These are phyloP conservation scores for Phthorimaea operculella DNA, from an alignment of 1,140 invertebrate genomes.

Conservation along the genomic window DNA sequence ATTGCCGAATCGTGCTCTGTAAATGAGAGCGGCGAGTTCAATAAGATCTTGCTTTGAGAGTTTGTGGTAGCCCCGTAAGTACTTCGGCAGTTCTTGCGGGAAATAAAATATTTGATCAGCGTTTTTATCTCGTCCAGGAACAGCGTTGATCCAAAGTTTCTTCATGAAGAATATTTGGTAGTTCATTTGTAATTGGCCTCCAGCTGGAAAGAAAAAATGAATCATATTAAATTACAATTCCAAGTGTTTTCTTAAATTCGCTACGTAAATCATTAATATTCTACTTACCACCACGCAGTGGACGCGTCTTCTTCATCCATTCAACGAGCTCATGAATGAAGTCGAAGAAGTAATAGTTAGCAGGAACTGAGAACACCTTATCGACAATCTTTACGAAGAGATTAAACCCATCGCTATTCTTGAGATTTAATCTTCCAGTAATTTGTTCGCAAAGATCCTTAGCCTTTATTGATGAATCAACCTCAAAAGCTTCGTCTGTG, in stretches of 20 bases:
- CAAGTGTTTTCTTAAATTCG: neutral
- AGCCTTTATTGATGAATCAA: constrained; percentile 86
- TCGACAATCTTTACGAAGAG: constrained; percentile 94
- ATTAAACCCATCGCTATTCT: constrained; percentile 87
- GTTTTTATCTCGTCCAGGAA: constrained; percentile 87
- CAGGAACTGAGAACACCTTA: constrained; percentile 93
- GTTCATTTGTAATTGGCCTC: constrained; percentile 77
- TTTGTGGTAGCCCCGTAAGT: constrained; percentile 89
- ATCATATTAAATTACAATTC: neutral
- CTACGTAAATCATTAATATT: neutral
- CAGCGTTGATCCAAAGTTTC: constrained; percentile 93
- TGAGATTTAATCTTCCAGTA: constrained; percentile 76
- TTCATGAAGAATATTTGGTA: constrained; percentile 98
- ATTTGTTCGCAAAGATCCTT: constrained; percentile 89
- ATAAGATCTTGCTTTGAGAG: constrained; percentile 83
- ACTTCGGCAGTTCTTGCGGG: constrained; percentile 94
- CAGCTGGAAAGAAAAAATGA: constrained; percentile 37
- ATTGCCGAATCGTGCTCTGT: constrained; percentile 80
- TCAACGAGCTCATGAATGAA: constrained; percentile 89
- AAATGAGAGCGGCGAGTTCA: constrained; percentile 83
- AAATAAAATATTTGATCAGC: constrained; percentile 96
- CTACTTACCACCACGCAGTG: constrained; percentile 76
- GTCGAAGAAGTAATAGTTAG: constrained; percentile 95
- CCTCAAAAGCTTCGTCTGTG: constrained; percentile 84
- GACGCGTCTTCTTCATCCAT: constrained; percentile 86